Base-by-base conservation (phyloP, 2,113 vertebrate genomes). In the Melanostigma gelatinosum region DNA sequence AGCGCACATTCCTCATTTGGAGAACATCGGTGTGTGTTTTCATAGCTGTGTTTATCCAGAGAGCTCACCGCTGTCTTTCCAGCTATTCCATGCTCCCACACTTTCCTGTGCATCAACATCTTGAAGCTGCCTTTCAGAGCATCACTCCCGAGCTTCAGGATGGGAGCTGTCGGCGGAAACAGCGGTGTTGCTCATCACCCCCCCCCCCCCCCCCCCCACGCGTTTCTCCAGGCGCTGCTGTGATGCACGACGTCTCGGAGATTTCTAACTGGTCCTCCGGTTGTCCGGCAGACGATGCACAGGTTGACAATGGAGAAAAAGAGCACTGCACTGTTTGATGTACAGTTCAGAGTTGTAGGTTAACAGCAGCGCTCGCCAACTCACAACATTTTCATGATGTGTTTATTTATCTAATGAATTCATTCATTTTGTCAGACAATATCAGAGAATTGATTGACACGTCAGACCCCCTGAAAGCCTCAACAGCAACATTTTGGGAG, bases 111-210 rank as follows among this genome's bases (percentile, higher is more conserved):
- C 50, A 20, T 67, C 60, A 55, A 61, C 86, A 77, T 57, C 83
- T 79, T 68, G 55, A 62, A 83, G 72, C 58, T 40, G 71, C 15
- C 57, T 72, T 74, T 36, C 68, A 82, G 62, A 1, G 44, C 38
- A 78, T 84, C 74, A 42, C 69, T 75, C 82, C 67, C 10, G 48
- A 63, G 63, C 57, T 58, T 1, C 2, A 40, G 67, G 55, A 63
- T 13, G 67, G 46, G 57, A 72, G 67, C 62, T 76, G 75, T 62
- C 67, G 69, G 72, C 34, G 11, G 46, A 78, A 38, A 64, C 57
- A 61, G 32, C 54, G 12, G n/a, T n/a, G 54, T 67, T 75, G 10
- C 22, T 77, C 79, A 82, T 64, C 64, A 46, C 50, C 36, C 34
- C 18, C 57, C 81, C 75, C 52, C 81, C 75, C 52, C 20, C 32